Conservation (phyloP, 92 coral and sea anemone genomes). For the Nematostella vectensis region DNA sequence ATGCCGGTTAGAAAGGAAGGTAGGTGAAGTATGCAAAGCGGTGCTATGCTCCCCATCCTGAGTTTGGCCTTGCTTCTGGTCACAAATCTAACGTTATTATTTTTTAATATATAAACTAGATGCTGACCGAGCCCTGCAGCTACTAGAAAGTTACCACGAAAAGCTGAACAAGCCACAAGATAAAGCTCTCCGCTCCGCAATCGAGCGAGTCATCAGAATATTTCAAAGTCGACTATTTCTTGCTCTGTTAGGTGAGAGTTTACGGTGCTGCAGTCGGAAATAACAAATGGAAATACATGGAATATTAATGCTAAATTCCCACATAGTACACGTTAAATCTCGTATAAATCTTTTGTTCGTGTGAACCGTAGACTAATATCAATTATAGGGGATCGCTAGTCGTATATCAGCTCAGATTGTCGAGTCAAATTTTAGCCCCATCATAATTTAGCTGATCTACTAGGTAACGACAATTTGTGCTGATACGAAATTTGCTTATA, state of each 20-base stretch:
- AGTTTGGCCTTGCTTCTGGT: background rate
- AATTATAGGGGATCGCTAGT: too few species aligned
- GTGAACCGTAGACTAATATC: too few species aligned
- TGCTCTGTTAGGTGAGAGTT: constrained; percentile 88
- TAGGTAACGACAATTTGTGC: too few species aligned
- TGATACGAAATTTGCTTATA: too few species aligned
- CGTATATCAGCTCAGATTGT: too few species aligned
- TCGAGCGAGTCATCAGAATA: constrained; percentile 95
- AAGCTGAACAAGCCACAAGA: constrained; percentile 95
- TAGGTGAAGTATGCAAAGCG: constrained; percentile 22
- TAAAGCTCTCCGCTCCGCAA: constrained; percentile 86
- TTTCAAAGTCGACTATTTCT: constrained; percentile 89
- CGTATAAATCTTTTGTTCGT: too few species aligned
- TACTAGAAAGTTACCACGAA: constrained; percentile 86
- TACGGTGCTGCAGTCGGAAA: background rate
- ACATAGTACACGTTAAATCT: too few species aligned
- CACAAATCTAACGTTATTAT: constrained; percentile 14
- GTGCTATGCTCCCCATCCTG: background rate
- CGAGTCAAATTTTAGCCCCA: too few species aligned
- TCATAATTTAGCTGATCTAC: too few species aligned
- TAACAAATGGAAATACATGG: too few species aligned
- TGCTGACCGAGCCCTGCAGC: constrained; percentile 83
- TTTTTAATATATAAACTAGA: constrained; percentile 33
- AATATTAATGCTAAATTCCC: too few species aligned
- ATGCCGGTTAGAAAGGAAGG: constrained; percentile 99